These are phyloP conservation scores for Dinocampus coccinellae DNA, from an alignment of 2,888 invertebrate genomes.

Conservation along the genomic window DNA sequence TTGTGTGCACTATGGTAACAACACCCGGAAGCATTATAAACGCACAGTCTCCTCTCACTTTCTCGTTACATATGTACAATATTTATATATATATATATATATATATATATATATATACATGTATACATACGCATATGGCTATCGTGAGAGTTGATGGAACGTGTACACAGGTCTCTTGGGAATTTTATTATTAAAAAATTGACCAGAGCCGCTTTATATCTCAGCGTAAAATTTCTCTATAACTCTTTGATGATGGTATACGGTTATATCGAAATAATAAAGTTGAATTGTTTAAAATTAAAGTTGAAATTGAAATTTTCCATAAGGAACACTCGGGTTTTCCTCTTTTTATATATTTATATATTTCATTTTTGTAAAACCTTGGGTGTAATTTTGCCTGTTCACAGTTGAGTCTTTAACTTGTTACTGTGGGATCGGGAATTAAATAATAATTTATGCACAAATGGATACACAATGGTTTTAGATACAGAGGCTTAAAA, in stretches of 20 bases:
- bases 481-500: not conserved
- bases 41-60: constrained; percentile 44
- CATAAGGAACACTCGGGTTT: too few relatives aligned
- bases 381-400: not conserved
- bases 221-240: not conserved
- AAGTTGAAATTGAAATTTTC: not conserved
- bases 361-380: not conserved
- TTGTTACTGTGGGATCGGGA: not conserved
- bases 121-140: not conserved
- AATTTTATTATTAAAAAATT: not conserved
- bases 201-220: not conserved
- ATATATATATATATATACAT: not conserved
- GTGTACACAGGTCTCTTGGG: not conserved
- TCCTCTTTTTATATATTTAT: not conserved
- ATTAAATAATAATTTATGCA: constrained; percentile 30
- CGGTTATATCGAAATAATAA: not conserved
- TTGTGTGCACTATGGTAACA: constrained; percentile 57
- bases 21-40: constrained; percentile 61
- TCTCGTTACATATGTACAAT: constrained; percentile 43
- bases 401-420: not conserved
- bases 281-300: not conserved
- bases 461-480: constrained; percentile 20
- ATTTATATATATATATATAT: constrained; percentile 2
- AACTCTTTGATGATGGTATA: not conserved
- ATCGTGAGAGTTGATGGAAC: not conserved